Evolutionary conservation across 2,113 vertebrate genomes (phyloP).

Genomic region (Cyphomyrus plagiostoma): DNA sequence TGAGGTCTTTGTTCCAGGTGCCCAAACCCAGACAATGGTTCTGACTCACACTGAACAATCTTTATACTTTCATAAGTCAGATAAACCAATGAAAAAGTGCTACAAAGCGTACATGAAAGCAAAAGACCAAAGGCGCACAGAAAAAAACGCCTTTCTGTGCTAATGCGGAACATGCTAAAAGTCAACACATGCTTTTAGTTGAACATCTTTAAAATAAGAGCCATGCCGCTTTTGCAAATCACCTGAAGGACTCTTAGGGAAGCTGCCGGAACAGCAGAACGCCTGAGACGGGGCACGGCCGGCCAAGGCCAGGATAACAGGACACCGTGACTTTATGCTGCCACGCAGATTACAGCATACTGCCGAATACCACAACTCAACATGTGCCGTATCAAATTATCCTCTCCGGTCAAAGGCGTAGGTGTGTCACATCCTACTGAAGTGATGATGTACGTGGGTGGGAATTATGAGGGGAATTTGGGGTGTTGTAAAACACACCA

Average conservation of each 20-base stretch:
- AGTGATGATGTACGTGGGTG: not conserved
- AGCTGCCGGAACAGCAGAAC: not conserved
- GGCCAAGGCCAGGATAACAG: not conserved
- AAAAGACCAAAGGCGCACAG: not conserved
- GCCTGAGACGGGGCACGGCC: not conserved
- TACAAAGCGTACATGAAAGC: not conserved
- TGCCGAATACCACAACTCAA: not conserved
- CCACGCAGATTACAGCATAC: not conserved
- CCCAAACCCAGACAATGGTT: not conserved
- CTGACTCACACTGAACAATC: not conserved
- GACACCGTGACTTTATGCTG: not conserved
- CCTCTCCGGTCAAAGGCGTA: not conserved
- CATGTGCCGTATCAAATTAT: not conserved
- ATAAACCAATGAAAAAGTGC: not conserved
- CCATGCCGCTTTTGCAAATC: not conserved
- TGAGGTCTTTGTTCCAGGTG: not conserved
- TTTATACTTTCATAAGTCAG: not conserved
- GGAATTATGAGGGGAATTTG: not conserved
- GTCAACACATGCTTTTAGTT: not conserved
- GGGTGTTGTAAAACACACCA: too few species aligned
- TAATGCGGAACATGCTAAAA: not conserved
- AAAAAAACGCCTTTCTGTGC: not conserved
- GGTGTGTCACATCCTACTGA: not conserved
- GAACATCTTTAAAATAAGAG: not conserved
- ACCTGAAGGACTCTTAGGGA: not conserved